A percentile compares a stretch with the other conserved stretches of the same genome.
Conservation (phyloP, 1,140 invertebrate genomes). For the Bombus consobrinus region DNA sequence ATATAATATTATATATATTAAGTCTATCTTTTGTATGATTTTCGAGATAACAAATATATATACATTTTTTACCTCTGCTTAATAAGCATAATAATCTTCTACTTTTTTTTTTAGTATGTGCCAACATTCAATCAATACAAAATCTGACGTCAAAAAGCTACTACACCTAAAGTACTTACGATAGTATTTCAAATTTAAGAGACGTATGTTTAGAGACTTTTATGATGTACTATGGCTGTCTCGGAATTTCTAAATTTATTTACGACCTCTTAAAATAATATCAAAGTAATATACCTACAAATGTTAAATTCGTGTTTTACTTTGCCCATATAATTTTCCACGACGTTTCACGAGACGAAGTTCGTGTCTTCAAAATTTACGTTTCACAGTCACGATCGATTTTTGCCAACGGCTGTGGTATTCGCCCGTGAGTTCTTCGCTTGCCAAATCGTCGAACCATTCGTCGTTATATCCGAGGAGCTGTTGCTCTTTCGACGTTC, state of each 20-base stretch:
- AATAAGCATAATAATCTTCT: too few relatives aligned
- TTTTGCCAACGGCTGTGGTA: too few relatives aligned
- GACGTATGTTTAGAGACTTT: not conserved
- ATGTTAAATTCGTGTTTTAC: not conserved
- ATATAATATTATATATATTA: too few relatives aligned
- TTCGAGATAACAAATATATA: too few relatives aligned
- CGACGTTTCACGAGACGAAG: not conserved
- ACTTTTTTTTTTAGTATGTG: too few relatives aligned
- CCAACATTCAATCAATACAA: too few relatives aligned
- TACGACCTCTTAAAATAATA: not conserved
- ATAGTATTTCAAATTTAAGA: not conserved
- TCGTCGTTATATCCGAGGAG: not conserved
- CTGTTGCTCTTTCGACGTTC: not conserved
- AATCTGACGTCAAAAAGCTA: too few relatives aligned
- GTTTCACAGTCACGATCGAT: not conserved
- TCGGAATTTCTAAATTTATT: not conserved
- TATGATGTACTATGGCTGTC: too few relatives aligned
- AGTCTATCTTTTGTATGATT: too few relatives aligned
- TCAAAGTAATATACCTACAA: not conserved
- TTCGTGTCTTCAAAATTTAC: not conserved
- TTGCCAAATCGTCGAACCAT: constrained; percentile 9
- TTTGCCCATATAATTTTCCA: not conserved
- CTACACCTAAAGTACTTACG: too few relatives aligned
- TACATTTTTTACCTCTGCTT: too few relatives aligned
- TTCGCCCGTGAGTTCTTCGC: not conserved